These are phyloP conservation scores for Plebejus anna DNA, from an alignment of 2,888 invertebrate species.

Conservation along the genomic window DNA sequence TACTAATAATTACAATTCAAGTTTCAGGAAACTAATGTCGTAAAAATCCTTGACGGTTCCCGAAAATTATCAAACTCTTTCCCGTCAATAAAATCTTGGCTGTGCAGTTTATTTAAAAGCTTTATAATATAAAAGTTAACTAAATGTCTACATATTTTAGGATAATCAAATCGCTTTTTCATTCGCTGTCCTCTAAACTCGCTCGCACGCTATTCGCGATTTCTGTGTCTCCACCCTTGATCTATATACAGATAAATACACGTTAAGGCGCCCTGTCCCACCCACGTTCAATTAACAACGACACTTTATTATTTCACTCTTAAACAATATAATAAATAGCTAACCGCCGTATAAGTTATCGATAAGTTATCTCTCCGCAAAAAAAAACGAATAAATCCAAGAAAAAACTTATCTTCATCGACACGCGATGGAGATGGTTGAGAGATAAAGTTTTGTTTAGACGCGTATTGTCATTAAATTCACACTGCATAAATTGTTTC, in stretches of 20 bases:
- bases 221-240: slow-evolving; percentile 30
- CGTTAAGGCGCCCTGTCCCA: slow-evolving; percentile 38
- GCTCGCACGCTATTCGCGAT: slow-evolving; percentile 18
- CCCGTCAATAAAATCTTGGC: too few species aligned
- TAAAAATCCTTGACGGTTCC: too few species aligned
- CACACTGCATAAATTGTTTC: background rate
- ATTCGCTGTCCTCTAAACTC: background rate
- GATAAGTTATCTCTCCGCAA: slow-evolving; percentile 17
- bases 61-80: too few species aligned
- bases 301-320: slow-evolving; percentile 34
- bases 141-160: too few species aligned
- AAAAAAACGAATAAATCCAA: slow-evolving; percentile 2
- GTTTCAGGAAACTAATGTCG: too few species aligned
- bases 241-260: slow-evolving; percentile 37
- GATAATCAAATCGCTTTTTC: too few species aligned
- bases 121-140: too few species aligned
- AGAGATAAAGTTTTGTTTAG: slow-evolving; percentile 1
- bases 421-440: slow-evolving; percentile 4
- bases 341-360: background rate
- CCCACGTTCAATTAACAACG: slow-evolving; percentile 40
- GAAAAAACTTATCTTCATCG: slow-evolving; percentile 15
- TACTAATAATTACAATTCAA: too few species aligned
- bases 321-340: slow-evolving; percentile 29
- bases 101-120: too few species aligned
- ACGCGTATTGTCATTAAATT: background rate